Evolutionary conservation across 2,113 vertebrate genomes (phyloP).

Genomic region (cattle (Bos taurus)): DNA sequence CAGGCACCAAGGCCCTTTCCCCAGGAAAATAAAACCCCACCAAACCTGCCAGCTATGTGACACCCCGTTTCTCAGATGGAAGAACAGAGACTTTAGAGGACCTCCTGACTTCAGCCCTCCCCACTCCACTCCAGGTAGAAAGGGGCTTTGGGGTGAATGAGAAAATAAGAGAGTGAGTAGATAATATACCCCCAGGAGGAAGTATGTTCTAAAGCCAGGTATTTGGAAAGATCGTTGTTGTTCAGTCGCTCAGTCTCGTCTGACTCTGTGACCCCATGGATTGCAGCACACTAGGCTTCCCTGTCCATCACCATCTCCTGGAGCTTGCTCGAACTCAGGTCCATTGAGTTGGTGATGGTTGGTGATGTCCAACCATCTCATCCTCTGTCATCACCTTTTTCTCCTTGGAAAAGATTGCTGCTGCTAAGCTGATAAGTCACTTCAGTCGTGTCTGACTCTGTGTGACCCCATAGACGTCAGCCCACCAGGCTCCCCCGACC

Average conservation of each 20-base stretch:
- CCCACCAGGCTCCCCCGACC: no score
- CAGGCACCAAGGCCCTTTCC: not conserved
- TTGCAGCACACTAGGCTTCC: not conserved
- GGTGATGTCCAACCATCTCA: not conserved
- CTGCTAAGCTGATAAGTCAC: no score
- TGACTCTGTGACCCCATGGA: not conserved
- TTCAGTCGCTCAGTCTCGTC: rapidly evolving
- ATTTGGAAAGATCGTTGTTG: not conserved
- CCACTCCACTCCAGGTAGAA: not conserved
- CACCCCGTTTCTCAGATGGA: not conserved
- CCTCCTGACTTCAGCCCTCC: not conserved
- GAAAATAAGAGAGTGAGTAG: not conserved
- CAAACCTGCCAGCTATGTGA: not conserved
- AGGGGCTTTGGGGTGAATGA: not conserved
- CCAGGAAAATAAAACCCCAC: no score
- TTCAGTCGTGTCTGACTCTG: no score
- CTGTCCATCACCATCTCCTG: not conserved
- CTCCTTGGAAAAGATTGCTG: not conserved
- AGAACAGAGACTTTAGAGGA: not conserved
- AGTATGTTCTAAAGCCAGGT: not conserved
- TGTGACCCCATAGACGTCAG: no score
- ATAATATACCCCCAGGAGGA: not conserved
- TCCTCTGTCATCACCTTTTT: not conserved
- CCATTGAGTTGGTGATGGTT: not conserved
- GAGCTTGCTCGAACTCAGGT: not conserved